These are phyloP conservation scores for Isoperla grammatica DNA, from an alignment of 2,888 invertebrate genomes.

Conservation along the genomic window DNA sequence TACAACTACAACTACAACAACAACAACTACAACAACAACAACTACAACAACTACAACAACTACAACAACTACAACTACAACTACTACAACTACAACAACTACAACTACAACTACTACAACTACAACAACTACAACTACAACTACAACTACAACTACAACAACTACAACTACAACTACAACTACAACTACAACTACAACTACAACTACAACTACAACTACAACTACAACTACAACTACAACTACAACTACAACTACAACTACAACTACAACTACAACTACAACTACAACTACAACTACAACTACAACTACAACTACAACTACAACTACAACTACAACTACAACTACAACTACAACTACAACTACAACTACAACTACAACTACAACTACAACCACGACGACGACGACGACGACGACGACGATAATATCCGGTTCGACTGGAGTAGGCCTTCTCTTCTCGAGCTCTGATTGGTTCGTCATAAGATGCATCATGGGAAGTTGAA, in stretches of 20 bases:
- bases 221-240: slow-evolving; percentile 3
- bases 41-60: slow-evolving; percentile 4
- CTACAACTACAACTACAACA: no score
- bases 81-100: slow-evolving; percentile 5
- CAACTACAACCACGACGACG: not conserved
- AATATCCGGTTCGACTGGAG: no score
- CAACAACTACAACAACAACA: slow-evolving; percentile 5
- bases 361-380: slow-evolving; percentile 7
- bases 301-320: slow-evolving; percentile 1
- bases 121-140: no score
- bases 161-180: no score
- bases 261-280: slow-evolving; percentile 5
- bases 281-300: no score
- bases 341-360: slow-evolving; percentile 5
- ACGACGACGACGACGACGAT: no score
- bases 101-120: no score
- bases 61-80: slow-evolving; percentile 5
- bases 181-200: no score
- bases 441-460: no score
- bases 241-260: slow-evolving; percentile 7
- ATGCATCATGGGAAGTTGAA: no score
- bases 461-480: no score
- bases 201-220: no score
- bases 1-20: slow-evolving; percentile 10
- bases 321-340: slow-evolving; percentile 5